phyloP scores from a whole-genome alignment of 2,888 invertebrate genomes.

The Drosophila rellima region DNA sequence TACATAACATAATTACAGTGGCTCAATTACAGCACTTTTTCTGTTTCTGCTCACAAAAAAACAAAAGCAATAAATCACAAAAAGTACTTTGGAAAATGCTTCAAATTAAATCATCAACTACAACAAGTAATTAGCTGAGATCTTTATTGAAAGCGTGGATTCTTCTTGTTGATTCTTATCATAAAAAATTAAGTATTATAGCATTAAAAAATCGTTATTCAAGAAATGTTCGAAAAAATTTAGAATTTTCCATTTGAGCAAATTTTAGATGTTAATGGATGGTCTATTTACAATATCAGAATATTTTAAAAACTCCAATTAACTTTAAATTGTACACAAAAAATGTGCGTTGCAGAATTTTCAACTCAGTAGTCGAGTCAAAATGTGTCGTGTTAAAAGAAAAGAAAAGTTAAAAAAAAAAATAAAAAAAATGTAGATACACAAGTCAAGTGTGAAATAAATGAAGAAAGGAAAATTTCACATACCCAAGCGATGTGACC shows the following conservation, averaged over 20 bases:
- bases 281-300: no score
- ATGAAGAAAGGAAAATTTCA: conserved; percentile 30
- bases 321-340: not conserved
- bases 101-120: not conserved
- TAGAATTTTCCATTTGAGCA: no score
- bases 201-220: no score
- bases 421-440: not conserved
- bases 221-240: no score
- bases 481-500: conserved; percentile 39
- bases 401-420: conserved; percentile 1
- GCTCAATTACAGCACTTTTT: not conserved
- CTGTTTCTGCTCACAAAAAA: not conserved
- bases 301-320: not conserved
- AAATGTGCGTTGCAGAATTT: not conserved
- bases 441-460: conserved; percentile 31
- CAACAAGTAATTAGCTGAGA: not conserved
- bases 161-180: no score
- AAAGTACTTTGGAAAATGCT: not conserved
- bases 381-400: conserved; percentile 7
- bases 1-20: conserved; percentile 24
- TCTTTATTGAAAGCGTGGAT: not conserved
- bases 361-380: not conserved
- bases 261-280: no score
- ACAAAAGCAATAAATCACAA: not conserved
- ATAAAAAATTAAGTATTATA: no score